Evolutionary conservation across 2,113 vertebrate genomes (phyloP), one percentile per base, ranked within the genome.

Genomic region (Carlito syrichta): DNA sequence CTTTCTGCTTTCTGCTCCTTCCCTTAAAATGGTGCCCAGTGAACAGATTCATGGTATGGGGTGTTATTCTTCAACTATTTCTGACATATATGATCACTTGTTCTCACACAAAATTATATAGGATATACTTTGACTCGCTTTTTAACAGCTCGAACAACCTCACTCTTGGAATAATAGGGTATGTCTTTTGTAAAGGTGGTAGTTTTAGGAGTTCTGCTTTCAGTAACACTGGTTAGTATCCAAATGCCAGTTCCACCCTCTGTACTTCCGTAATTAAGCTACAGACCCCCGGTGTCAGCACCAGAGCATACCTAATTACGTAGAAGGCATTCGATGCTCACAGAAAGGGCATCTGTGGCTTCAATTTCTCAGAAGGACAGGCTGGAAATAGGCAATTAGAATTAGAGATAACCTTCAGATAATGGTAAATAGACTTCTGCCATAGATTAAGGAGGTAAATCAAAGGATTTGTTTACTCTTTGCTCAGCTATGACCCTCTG

Each of bases 351-450:
- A 35, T 52, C 62, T 5, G 32, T 3, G 9, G 38, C 91, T 86
- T 25, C 38, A 23, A 0, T n/a, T 91, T 84, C 86, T 86, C 78
- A 40, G 13, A 82, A 82, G 66, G 73, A 92, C 86, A 60, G 73
- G 78, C 66, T 56, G 87, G 35, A 87, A 76, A 87, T 38, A 86
- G 82, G 84, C 89, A 38, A 86, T 93, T 50, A 78, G 86, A 71
- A 58, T 71, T 79, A 85, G 74, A 89, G 56, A 68, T 93, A 76
- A 95, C 89, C 89, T 95, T 91, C 89, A 76, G 56, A 20, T 89
- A 94, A 66, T 12, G 7, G 43, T 74, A 38, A 56, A 35, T 50
- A 88, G 50, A 93, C 32, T 43, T 69, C 82, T 27, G 62, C 58
- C 13, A 12, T 7, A 54, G 71, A 45, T 60, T 5, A 76, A 22